phyloP scores from a whole-genome alignment of 2,113 vertebrate species.

The Crotophaga sulcirostris region DNA sequence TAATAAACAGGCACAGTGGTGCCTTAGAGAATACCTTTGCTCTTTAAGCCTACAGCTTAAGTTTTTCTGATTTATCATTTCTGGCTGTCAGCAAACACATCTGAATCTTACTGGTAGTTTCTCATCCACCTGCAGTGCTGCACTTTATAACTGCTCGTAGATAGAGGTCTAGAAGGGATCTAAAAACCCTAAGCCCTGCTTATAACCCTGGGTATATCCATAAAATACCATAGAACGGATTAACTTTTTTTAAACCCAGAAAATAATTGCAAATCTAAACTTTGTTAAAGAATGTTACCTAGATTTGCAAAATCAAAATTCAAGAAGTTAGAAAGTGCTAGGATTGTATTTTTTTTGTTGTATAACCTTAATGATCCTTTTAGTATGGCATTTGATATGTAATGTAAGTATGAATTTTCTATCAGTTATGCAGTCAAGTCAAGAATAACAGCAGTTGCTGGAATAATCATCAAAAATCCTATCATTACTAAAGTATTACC shows the following conservation, averaged over 20 bases:
- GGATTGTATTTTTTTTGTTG: neutral
- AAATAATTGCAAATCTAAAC: neutral
- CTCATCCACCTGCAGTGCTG: neutral
- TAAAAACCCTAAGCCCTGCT: neutral
- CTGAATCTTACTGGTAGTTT: neutral
- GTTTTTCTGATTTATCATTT: neutral
- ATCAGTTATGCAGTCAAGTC: neutral
- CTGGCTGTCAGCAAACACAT: neutral
- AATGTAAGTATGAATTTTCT: neutral
- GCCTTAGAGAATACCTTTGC: neutral
- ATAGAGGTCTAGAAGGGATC: neutral
- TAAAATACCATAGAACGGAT: neutral
- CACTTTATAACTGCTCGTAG: neutral
- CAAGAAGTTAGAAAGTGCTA: neutral
- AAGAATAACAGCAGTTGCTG: neutral
- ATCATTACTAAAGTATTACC: neutral
- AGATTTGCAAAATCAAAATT: neutral
- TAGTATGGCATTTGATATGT: accelerated
- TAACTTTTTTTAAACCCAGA: neutral
- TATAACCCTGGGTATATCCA: neutral
- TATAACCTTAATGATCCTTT: neutral
- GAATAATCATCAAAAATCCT: neutral
- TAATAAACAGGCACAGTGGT: neutral
- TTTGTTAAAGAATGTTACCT: neutral
- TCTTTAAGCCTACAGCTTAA: neutral